These are phyloP conservation scores for Polypedilum vanderplanki DNA, from an alignment of 1,140 invertebrate species.

Conservation along the genomic window DNA sequence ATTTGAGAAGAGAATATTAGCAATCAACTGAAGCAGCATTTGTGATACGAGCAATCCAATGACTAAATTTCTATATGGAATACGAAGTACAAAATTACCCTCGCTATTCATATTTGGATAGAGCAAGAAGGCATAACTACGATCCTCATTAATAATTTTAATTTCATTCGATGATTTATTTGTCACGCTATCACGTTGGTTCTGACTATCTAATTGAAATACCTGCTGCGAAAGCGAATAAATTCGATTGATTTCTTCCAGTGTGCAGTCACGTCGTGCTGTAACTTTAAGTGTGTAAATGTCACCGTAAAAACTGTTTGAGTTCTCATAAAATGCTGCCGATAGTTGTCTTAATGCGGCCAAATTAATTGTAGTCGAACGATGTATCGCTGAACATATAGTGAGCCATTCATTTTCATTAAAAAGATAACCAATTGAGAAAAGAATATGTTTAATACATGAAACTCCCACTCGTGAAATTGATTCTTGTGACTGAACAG, in stretches of 20 bases:
- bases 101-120: constrained; percentile 74
- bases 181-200: constrained; percentile 38
- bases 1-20: constrained; percentile 70
- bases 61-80: constrained; percentile 78
- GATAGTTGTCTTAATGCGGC: constrained; percentile 78
- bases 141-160: constrained; percentile 55
- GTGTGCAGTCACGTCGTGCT: constrained; percentile 73
- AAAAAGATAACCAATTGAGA: constrained; percentile 72
- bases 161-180: constrained; percentile 31
- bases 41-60: constrained; percentile 85
- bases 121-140: constrained; percentile 84
- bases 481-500: constrained; percentile 79
- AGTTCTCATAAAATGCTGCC: constrained; percentile 77
- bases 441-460: constrained; percentile 79
- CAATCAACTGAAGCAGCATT: constrained; percentile 83
- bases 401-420: constrained; percentile 79
- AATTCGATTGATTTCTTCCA: constrained; percentile 71
- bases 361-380: constrained; percentile 74
- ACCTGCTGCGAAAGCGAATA: constrained; percentile 81
- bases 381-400: constrained; percentile 66
- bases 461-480: constrained; percentile 86
- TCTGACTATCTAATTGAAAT: constrained; percentile 50
- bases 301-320: constrained; percentile 89
- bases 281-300: constrained; percentile 88
- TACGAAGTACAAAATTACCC: constrained; percentile 70